Evolutionary conservation across 2,797 vertebrate species (phyloP).

Genomic region (Channallabes apus): DNA sequence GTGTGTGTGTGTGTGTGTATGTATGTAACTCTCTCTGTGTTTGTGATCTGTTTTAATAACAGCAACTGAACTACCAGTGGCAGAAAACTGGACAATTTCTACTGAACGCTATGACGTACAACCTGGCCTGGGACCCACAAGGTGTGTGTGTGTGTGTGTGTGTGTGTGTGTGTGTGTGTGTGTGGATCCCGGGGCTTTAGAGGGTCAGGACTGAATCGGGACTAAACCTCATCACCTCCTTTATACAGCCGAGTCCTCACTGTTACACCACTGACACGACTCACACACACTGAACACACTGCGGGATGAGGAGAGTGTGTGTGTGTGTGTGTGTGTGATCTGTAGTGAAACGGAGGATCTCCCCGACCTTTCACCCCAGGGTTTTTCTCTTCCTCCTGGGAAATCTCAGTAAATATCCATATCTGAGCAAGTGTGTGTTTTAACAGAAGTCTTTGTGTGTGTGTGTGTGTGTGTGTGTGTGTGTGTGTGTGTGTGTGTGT

Average conservation of each 20-base stretch:
- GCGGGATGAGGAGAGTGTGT: no score
- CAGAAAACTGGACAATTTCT: slow-evolving; percentile 98
- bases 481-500: slow-evolving; percentile 39
- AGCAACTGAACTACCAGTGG: slow-evolving; percentile 97
- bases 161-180: not conserved
- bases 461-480: no score
- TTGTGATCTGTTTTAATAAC: slow-evolving; percentile 53
- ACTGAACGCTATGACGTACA: slow-evolving; percentile 94
- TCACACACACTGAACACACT: no score
- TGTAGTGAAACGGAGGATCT: no score
- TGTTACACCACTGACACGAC: no score
- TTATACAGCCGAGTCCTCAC: no score
- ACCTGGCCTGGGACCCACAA: slow-evolving; percentile 98
- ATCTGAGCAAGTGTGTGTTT: not conserved
- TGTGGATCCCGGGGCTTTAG: not conserved
- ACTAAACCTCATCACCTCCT: no score
- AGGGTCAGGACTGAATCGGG: no score
- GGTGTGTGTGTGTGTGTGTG: slow-evolving; percentile 72
- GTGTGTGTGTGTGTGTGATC: no score
- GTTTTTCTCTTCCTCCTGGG: no score
- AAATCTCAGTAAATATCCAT: no score
- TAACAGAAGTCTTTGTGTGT: slow-evolving; percentile 47
- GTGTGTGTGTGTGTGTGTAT: not conserved
- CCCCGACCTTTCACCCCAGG: no score
- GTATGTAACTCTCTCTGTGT: not conserved